A percentile compares a stretch with the other conserved stretches of the same genome.
Evolutionary conservation across 2,888 invertebrate species (phyloP).

Genomic region (Tridacna crocea): DNA sequence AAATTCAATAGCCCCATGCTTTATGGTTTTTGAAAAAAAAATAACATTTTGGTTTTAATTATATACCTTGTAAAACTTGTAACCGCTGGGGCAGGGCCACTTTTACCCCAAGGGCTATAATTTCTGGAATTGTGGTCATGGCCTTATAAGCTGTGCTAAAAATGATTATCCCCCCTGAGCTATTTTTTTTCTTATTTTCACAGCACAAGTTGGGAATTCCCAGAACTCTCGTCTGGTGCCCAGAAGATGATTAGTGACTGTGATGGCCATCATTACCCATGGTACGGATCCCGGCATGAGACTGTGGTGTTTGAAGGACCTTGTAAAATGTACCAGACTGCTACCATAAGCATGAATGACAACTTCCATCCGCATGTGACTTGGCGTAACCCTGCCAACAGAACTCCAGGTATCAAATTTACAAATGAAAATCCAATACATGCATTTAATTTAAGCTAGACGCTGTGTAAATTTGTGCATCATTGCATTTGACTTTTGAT

Average conservation of each 20-base stretch:
- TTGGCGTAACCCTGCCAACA: constrained; percentile 82
- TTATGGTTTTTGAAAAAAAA: too few relatives aligned
- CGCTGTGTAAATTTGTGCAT: too few relatives aligned
- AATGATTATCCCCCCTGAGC: too few relatives aligned
- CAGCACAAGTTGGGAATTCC: constrained; percentile 84
- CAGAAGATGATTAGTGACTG: constrained; percentile 84
- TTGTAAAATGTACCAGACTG: constrained; percentile 75
- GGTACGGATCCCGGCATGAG: constrained; percentile 83
- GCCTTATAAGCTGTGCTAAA: too few relatives aligned
- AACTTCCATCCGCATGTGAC: constrained; percentile 84
- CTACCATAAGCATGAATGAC: constrained; percentile 83
- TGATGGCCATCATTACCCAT: constrained; percentile 84
- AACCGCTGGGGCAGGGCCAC: too few relatives aligned
- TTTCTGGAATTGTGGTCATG: too few relatives aligned
- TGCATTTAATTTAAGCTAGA: too few relatives aligned
- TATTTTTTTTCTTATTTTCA: background rate
- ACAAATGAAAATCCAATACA: background rate
- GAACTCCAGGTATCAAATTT: constrained; percentile 69
- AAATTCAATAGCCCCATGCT: too few relatives aligned
- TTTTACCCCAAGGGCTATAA: too few relatives aligned
- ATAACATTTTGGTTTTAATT: too few relatives aligned
- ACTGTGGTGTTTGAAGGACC: constrained; percentile 81
- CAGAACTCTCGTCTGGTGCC: constrained; percentile 81
- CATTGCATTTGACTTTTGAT: too few relatives aligned
- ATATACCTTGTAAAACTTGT: too few relatives aligned